Evolutionary conservation across 2,113 vertebrate genomes (phyloP), one percentile per base, ranked within the genome.

Genomic region (Epinephelus fuscoguttatus): DNA sequence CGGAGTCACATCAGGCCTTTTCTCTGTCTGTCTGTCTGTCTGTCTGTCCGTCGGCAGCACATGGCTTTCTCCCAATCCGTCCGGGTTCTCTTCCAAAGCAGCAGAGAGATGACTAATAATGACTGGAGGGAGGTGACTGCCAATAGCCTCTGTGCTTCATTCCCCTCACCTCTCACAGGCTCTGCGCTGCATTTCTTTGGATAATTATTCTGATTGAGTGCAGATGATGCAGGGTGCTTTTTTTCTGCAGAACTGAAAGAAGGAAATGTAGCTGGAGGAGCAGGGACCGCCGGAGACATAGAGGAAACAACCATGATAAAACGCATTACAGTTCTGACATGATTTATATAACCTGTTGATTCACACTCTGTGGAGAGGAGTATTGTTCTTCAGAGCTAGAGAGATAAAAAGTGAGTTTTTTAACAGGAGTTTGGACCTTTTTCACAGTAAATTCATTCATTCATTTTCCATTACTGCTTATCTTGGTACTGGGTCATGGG

Each of bases 181-280:
- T 89, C 87, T 59, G 85, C 61, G 40, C 47, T 84, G 84, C 84
- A 90, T 89, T 89, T 92, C 92, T 92, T 53, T 7, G 85, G 84
- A 89, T 93, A 85, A 91, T 94, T 93, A 91, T 87, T 91, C 78
- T 90, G 91, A 94, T 93, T 89, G 88, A 89, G 82, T 84, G 82
- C 93, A 94, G 92, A 93, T 94, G 93, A 92, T 87, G 72, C 84
- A 27, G 70, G 57, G 53, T 50, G 27, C 18, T 57, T 78, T 72
- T 67, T 53, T 66, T 74, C 57, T 30, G 85, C 73, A 80, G 89
- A 84, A 76, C 76, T 37, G 67, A 82, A 63, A 75, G 75, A 76
- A 75, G 68, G 75, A 84, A 86, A 79, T 78, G 70, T 85, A 81
- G 81, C 87, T 66, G 85, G 84, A 92, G 88, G 90, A 88, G 76